Base-by-base conservation (phyloP, 2,113 vertebrate species). In the Aegithalos caudatus region DNA sequence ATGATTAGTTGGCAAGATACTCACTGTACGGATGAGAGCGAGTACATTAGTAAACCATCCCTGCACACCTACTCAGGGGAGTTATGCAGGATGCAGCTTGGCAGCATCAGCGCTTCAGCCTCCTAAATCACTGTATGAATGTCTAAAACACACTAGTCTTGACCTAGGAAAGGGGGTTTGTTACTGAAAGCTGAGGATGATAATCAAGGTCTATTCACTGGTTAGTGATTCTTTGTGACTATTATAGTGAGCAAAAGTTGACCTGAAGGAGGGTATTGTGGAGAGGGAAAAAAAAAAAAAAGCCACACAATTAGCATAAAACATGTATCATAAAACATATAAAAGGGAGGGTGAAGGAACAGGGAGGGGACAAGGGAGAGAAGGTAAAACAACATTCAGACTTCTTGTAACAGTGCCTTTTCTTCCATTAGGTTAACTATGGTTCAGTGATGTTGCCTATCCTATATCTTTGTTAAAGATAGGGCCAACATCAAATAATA, bases 341-440 rank as follows among this genome's bases (percentile, higher is more conserved):
- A n/a, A n/a, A 91, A 45, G 71, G 44, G 28, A 81, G 15, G 53
- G 50, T 79, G 69, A 88, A 88, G 24, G 37, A 77, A 70, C 8
- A 66, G 48, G 44, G 35, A 70, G 15, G 18, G 56, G 64, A 86
- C 47, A 47, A 77, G 22, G 64, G 37, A 66, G 51, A 83, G 76
- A 88, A 86, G 61, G 48, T 86, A 79, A 88, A 93, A 95, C 88
- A 88, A 69, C 83, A 73, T 67, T 95, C 66, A 94, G 44, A 94
- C 90, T 93, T 96, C 91, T 94, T 81, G 66, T 71, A 69, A 91
- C 95, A 96, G 93, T 90, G 94, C 92, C 91, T 65, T 84, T 40
- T 88, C 81, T 97, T 79, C n/a, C 40, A 51, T 89, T 93, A 95
- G 24, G 23, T 91, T 97, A 91, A 50, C 37, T 91, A 95, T 96